Base-by-base conservation (phyloP, 2,888 invertebrate species). In the Minunthozetes semirufus region DNA sequence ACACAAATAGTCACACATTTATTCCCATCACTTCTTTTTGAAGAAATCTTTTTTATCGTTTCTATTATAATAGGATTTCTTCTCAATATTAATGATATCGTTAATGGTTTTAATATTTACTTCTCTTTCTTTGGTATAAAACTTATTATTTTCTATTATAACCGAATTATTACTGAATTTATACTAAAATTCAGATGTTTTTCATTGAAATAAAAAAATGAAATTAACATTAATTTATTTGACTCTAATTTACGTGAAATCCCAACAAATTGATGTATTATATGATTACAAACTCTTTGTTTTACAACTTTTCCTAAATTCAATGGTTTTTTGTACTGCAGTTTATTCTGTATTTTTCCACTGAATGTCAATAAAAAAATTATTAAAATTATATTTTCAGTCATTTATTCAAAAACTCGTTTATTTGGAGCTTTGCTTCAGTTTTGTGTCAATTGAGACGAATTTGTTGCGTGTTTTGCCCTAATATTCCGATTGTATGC, bases 191-290 rank as follows among this genome's bases (percentile, higher is more conserved):
- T 48, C 33, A 33, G 9, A 33, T 6, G 42, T 50, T 19, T 59
- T 29, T 27, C 22, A 53, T 56, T 56, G 22, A 59, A 13, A 19
- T 8, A 29, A 59, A 29, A n/a, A 59, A 56, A 22, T 25, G 3
- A 56, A 56, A 13, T 59, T 17, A 59, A 22, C 19, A 9, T 59
- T 59, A 59, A 59, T 59, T 59, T 59, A 59, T 59, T 59, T 59
- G 59, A 59, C 2, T 59, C 29, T 59, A 59, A 29, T 59, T 59
- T 15, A 59, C 13, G 59, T 59, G 59, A 59, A 56, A 59, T 29
- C 59, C 59, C 59, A 59, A 15, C 29, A 4, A 59, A 27, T 22
- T 56, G 56, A 5, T 59, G 59, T 59, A 59, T 59, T 29, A 27
- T 15, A 59, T 15, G 59, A 27, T 29, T 1, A 25, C 6, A 56